A percentile compares a stretch with the other conserved stretches of the same genome.
phyloP scores from a whole-genome alignment of 2,797 vertebrate genomes.

The Peromyscus attwateri region DNA sequence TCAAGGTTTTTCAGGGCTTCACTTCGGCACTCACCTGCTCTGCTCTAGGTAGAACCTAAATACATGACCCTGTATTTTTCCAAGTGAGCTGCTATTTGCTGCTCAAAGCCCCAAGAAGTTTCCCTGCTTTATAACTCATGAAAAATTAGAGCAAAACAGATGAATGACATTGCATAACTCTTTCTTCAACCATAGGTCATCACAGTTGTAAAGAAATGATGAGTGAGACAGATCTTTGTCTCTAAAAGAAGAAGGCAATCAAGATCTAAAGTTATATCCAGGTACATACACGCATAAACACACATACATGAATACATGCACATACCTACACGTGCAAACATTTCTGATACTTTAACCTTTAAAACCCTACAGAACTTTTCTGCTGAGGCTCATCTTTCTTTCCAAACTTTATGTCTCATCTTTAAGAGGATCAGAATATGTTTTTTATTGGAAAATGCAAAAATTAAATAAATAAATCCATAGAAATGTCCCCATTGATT shows the following conservation, averaged over 20 bases:
- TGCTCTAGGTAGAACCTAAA: neutral
- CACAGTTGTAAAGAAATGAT: neutral
- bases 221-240: neutral
- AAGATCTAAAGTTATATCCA: neutral
- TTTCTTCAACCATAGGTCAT: neutral
- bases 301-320: too few species aligned
- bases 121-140: neutral
- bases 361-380: constrained; percentile 62
- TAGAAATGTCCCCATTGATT: constrained; percentile 82
- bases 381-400: constrained; percentile 57
- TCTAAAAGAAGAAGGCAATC: neutral
- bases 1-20: constrained; percentile 18
- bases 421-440: constrained; percentile 78
- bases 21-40: neutral
- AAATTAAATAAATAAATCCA: constrained; percentile 74
- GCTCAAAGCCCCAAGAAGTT: neutral
- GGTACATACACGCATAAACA: neutral
- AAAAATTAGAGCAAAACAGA: neutral
- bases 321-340: too few species aligned
- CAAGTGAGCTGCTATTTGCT: neutral
- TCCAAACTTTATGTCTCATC: constrained; percentile 51
- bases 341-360: constrained; percentile 24
- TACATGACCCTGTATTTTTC: neutral
- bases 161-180: fast-evolving
- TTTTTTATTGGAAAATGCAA: constrained; percentile 82